Evolutionary conservation across 37 sponge, comb jelly and placozoan species (phyloP).

Genomic region (Axinella damicornis): DNA sequence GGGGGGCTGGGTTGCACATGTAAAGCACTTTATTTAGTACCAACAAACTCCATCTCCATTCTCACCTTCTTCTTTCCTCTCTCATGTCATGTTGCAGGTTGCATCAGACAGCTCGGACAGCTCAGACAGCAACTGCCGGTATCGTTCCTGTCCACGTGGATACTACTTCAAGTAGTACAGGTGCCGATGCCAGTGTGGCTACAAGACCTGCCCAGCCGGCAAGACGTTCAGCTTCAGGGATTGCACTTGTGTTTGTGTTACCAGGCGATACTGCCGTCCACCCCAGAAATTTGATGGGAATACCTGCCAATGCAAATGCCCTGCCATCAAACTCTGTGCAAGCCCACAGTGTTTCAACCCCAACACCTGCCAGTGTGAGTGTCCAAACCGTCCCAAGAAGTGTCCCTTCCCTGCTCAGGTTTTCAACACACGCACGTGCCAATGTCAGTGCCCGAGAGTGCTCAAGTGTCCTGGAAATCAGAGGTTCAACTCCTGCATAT

Average conservation of each 20-base stretch:
- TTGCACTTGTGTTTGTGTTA: not conserved
- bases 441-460: slow-evolving; percentile 2
- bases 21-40: no score
- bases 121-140: no score
- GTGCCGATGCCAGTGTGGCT: slow-evolving; percentile 16
- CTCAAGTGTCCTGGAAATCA: not conserved
- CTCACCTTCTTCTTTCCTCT: no score
- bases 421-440: not conserved
- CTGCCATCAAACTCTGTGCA: not conserved
- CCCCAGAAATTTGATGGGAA: slow-evolving; percentile 13
- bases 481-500: not conserved
- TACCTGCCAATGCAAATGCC: slow-evolving; percentile 44
- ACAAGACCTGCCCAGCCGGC: not conserved
- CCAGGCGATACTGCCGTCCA: not conserved
- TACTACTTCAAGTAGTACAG: slow-evolving; percentile 17
- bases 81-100: no score
- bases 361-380: slow-evolving; percentile 5
- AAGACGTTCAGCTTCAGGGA: not conserved
- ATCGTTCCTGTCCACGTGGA: not conserved
- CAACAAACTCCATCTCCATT: no score
- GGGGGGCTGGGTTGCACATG: no score
- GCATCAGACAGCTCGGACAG: no score
- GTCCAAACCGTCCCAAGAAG: not conserved
- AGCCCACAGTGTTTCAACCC: not conserved
- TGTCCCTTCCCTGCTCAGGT: slow-evolving; percentile 15